Percentiles rank a stretch among this genome's conserved stretches.
Evolutionary conservation across 92 coral and sea anemone species (phyloP).

Genomic region (Porites divaricata): DNA sequence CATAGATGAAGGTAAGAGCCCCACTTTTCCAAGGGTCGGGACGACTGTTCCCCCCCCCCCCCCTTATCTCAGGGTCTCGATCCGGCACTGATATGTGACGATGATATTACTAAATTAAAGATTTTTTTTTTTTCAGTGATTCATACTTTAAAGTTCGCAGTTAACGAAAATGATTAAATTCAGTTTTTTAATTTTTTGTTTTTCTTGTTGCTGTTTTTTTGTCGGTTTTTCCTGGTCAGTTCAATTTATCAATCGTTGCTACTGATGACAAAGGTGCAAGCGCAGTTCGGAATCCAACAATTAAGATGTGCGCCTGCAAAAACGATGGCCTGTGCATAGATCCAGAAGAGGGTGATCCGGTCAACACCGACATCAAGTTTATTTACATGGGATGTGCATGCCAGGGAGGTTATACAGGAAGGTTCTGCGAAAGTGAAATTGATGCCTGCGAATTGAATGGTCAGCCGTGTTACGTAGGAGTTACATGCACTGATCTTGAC

Average conservation of each 20-base stretch:
- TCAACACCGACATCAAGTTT: slow-evolving; percentile 56
- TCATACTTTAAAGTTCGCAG: too few species aligned
- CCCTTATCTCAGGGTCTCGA: too few species aligned
- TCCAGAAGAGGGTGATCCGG: slow-evolving; percentile 39
- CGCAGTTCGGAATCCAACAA: slow-evolving; percentile 66
- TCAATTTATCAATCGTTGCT: slow-evolving; percentile 64
- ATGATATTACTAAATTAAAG: too few species aligned
- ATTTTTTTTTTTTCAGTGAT: too few species aligned
- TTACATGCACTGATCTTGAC: slow-evolving; percentile 67
- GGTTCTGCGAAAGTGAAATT: slow-evolving; percentile 66
- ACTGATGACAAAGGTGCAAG: slow-evolving; percentile 67
- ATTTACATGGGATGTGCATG: slow-evolving; percentile 75
- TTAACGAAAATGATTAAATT: too few species aligned
- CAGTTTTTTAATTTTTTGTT: neutral
- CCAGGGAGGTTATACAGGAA: slow-evolving; percentile 68
- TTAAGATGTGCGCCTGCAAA: slow-evolving; percentile 73
- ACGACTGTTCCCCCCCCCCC: too few species aligned
- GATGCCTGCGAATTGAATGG: slow-evolving; percentile 76
- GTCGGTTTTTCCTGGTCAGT: slow-evolving; percentile 24
- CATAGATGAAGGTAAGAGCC: too few species aligned
- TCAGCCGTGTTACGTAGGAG: slow-evolving; percentile 80
- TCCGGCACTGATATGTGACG: too few species aligned
- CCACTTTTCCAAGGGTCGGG: too few species aligned
- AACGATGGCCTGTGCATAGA: slow-evolving; percentile 66
- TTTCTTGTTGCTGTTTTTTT: neutral